Evolutionary conservation across 2,888 invertebrate genomes (phyloP), one percentile per base, ranked within the genome.

Genomic region (Biston betularia): DNA sequence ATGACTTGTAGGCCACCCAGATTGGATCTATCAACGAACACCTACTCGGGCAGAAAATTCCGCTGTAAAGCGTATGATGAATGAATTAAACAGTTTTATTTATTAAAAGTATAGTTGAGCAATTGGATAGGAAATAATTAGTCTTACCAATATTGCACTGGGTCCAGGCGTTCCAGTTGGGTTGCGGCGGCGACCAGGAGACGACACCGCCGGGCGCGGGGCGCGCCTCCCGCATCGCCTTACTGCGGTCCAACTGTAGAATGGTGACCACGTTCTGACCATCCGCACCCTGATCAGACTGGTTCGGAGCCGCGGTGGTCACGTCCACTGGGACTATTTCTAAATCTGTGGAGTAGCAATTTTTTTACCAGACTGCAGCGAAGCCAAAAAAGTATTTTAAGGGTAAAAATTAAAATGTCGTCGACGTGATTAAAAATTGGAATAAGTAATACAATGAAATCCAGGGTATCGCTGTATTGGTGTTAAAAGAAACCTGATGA

Each of bases 121-220:
- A 7, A 40, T 5, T 40, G 1, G 40, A 5, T 1, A 0, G n/a
- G 44, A n/a, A 6, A 14, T 14, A 0, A 14, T 6, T 14, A 14
- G 8, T 15, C 52, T 53, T 9, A 53, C 52, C 52, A 79, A 99
- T 99, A 85, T 99, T 99, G 80, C 98, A 98, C 0, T 96, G 97
- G 14, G 96, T 97, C 99, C 99, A 99, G 0, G 99, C 97, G 88
- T 99, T 98, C 99, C 99, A 99, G 88, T 99, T 99, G 6, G 96
- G 95, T 79, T 97, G 96, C 0, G 99, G 99, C 0, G 99, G 99
- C 0, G 98, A 97, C 99, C 99, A 99, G 0, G 98, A 96, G 0
- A 99, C 98, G 0, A 98, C 98, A 0, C 97, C 97, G 0, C 96
- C 96, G 0, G 95, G 90, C 42, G 95, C 94, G 0, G 95, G 95